These are phyloP conservation scores for Diadophis punctatus DNA, from an alignment of 2,113 vertebrate genomes.

Conservation along the genomic window DNA sequence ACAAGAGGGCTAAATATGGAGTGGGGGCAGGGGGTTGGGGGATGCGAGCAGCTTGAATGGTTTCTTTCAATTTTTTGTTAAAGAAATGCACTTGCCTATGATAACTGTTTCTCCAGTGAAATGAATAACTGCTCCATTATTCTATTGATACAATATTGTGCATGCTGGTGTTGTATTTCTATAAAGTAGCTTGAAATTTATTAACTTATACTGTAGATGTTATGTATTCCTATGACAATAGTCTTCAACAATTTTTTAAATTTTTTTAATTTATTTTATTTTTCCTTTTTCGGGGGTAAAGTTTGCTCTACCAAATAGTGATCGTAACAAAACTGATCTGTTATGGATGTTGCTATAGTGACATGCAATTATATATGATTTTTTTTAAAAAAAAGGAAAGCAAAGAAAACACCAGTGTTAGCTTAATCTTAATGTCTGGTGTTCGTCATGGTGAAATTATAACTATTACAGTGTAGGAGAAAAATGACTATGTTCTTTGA, in stretches of 20 bases:
- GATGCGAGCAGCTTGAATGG: conserved; percentile 86
- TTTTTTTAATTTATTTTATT: conserved; percentile 85
- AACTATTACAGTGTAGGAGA: conserved; percentile 83
- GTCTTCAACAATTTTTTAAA: conserved; percentile 85
- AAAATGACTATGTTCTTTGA: conserved; percentile 79
- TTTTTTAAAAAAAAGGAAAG: conserved; percentile 59
- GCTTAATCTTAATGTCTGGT: conserved; percentile 92
- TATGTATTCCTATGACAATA: conserved; percentile 98
- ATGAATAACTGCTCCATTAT: conserved; percentile 91
- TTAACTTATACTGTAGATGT: conserved; percentile 98
- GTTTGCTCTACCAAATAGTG: conserved; percentile 92
- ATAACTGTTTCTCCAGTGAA: conserved; percentile 92
- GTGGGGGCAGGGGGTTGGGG: conserved; percentile 65
- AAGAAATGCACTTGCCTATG: conserved; percentile 93
- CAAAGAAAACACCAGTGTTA: conserved; percentile 88
- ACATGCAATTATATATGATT: conserved; percentile 92
- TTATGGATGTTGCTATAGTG: conserved; percentile 91
- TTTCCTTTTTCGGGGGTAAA: conserved; percentile 69
- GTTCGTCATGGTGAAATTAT: conserved; percentile 91
- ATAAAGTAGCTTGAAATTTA: conserved; percentile 97
- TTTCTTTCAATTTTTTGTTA: conserved; percentile 71
- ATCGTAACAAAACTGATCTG: conserved; percentile 94
- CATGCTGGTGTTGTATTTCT: conserved; percentile 99
- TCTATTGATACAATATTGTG: conserved; percentile 95
- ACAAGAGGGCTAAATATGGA: conserved; percentile 69